Evolutionary conservation across 2,888 invertebrate species (phyloP), one percentile per base, ranked within the genome.

Genomic region (Fragum fragum): DNA sequence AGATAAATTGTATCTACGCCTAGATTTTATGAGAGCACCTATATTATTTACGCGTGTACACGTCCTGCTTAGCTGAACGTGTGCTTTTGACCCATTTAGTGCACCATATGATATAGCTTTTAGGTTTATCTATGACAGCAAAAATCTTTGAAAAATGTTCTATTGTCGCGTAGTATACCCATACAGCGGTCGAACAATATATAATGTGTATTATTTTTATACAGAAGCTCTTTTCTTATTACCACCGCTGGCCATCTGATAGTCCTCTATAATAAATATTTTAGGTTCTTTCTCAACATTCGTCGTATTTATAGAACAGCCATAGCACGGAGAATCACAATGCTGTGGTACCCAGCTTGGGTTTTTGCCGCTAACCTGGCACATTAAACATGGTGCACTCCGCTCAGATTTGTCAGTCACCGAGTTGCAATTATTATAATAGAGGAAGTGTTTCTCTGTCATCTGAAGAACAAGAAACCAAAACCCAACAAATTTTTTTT

Each of bases 191-290:
- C 47, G 2, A 47, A 47, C 5, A 9, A n/a, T 47, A 3, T 47
- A 18, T 18, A 5, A 47, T 47, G 14, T 47, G 3, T n/a, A 18
- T 18, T 3, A 39, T 47, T 1, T 47, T 57, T 32, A 61, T 14
- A 61, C 32, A n/a, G 61, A 61, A 14, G 32, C 32, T 61, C 61
- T 61, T 61, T 61, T 32, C 32, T 18, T 16, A 32, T 32, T 26
- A 16, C 53, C 7, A 16, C 16, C 14, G 14, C 14, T 47, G 11
- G 1, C 28, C 3, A 6, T 23, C 28, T 61, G 26, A n/a, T 11
- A 18, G 32, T 61, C 61, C 5, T 32, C 32, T 16, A 61, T 61
- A 32, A 28, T 29, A 61, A 61, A 61, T 6, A 61, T 32, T 3
- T 61, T 32, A 2, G 61, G 61, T 32, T 29, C 61, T 32, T 28